These are phyloP conservation scores for Lissonota sp. DNA, from an alignment of 2,888 invertebrate genomes.

Conservation along the genomic window DNA sequence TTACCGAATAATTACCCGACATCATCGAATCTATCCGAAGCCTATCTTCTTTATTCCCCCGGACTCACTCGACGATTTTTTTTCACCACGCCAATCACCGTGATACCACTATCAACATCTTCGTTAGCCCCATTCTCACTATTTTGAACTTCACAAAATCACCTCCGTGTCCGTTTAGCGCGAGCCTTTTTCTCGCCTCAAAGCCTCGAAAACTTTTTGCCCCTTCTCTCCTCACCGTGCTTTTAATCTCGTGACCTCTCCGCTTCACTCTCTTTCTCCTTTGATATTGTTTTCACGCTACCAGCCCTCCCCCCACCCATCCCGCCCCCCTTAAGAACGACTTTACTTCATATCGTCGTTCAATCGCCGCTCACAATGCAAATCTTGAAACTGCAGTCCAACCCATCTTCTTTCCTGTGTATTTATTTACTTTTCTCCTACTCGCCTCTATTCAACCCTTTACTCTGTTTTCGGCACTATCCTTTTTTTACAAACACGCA, in stretches of 20 bases:
- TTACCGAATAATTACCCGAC: constrained; percentile 78
- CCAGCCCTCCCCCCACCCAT: not conserved
- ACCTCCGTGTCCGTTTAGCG: constrained; percentile 8
- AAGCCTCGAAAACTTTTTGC: constrained; percentile 9
- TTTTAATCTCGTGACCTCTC: not conserved
- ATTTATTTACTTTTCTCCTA: not conserved
- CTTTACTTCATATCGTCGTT: constrained; percentile 1
- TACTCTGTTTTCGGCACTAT: not conserved
- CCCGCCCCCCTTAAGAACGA: not conserved
- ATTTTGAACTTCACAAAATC: constrained; percentile 9
- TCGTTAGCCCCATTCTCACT: constrained; percentile 17
- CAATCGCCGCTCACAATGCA: not conserved
- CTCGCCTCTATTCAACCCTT: not conserved
- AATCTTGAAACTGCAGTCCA: constrained; percentile 4
- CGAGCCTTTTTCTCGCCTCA: constrained; percentile 28
- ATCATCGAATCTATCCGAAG: constrained; percentile 68
- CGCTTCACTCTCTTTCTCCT: not conserved
- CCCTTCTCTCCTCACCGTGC: not conserved
- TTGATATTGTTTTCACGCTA: not conserved
- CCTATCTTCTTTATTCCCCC: not conserved
- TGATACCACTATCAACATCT: not conserved
- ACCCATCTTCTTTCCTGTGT: not conserved
- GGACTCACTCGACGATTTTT: not conserved
- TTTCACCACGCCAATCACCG: not conserved
- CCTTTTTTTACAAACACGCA: not conserved